Conservation (phyloP, 2,113 vertebrate species). For the Galeopterus variegatus region DNA sequence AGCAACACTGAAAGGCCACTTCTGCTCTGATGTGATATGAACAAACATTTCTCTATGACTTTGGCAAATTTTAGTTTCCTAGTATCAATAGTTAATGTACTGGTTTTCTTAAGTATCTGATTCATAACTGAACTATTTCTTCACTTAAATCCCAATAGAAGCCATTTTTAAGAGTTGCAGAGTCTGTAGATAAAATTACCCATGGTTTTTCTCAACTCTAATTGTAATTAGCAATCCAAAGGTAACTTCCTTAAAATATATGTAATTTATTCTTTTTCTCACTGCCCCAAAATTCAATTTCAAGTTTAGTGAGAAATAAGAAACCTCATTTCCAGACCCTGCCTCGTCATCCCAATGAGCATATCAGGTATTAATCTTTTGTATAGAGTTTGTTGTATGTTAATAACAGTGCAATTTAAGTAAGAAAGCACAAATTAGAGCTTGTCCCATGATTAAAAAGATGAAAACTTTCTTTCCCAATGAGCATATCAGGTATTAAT, state of each 20-base stretch:
- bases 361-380: not conserved
- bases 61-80: slow-evolving; percentile 63
- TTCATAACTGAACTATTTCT: not conserved
- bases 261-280: not conserved
- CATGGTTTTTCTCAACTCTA: not conserved
- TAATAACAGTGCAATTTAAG: rapidly evolving
- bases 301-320: not conserved
- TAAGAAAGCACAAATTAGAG: too few species aligned
- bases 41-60: slow-evolving; percentile 19
- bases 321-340: not conserved
- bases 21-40: slow-evolving; percentile 36
- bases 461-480: not conserved
- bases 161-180: slow-evolving; percentile 11
- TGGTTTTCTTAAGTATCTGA: slow-evolving; percentile 16
- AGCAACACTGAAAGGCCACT: slow-evolving; percentile 50
- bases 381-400: not conserved
- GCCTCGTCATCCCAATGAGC: not conserved
- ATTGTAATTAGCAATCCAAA: slow-evolving; percentile 52
- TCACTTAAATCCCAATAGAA: not conserved
- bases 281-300: not conserved
- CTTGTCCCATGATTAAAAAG: not conserved
- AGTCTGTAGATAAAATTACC: not conserved
- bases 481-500: not conserved
- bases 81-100: not conserved
- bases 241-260: slow-evolving; percentile 15